These are phyloP conservation scores for Chrysotoxum bicinctum DNA, from an alignment of 2,888 invertebrate genomes.

Conservation along the genomic window DNA sequence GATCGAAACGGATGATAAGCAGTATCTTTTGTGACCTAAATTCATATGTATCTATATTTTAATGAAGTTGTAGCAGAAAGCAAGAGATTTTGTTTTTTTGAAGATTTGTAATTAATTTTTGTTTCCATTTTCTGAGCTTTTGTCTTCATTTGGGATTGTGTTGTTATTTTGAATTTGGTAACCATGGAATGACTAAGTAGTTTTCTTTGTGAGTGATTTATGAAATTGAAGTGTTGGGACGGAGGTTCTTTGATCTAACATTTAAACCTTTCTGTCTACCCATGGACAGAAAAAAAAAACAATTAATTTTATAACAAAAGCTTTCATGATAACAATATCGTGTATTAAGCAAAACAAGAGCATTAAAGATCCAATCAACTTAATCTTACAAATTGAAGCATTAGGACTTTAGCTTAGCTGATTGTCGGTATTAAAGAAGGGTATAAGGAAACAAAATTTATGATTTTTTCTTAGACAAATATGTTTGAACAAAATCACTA, in stretches of 20 bases:
- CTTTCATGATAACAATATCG: neutral
- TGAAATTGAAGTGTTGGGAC: neutral
- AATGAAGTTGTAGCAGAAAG: slow-evolving; percentile 2
- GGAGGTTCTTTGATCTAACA: neutral
- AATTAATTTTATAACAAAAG: neutral
- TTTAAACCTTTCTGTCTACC: neutral
- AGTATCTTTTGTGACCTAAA: slow-evolving; percentile 34
- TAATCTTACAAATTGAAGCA: too few relatives aligned
- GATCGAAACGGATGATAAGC: slow-evolving; percentile 27
- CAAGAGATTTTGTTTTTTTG: neutral
- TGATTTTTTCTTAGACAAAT: too few relatives aligned
- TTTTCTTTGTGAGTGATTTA: slow-evolving; percentile 5
- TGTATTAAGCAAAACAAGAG: neutral
- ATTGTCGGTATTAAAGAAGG: too few relatives aligned
- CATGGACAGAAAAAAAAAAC: neutral
- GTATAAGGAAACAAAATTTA: too few relatives aligned
- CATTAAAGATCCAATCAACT: too few relatives aligned
- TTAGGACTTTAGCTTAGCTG: too few relatives aligned
- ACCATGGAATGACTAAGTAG: neutral
- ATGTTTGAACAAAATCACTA: too few relatives aligned
- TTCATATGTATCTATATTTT: neutral
- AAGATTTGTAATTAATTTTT: neutral
- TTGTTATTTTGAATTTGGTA: neutral
- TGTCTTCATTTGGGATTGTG: neutral
- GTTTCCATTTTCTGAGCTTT: neutral